Base-by-base conservation (phyloP, 2,888 invertebrate genomes). In the Apantesis nais region DNA sequence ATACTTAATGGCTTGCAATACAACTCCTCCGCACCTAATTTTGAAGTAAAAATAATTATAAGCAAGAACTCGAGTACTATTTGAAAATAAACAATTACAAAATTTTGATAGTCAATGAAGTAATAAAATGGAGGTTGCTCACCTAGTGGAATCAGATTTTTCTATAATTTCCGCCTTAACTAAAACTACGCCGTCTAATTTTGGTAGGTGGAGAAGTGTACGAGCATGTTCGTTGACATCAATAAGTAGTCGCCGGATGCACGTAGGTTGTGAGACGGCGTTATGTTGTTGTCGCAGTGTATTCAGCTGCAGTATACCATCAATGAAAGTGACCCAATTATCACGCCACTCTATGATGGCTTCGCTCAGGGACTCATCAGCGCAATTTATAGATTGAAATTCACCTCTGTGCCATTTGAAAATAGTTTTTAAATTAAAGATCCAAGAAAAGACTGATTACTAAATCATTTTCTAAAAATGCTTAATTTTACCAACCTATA, bases 311-410 rank as follows among this genome's bases (percentile, higher is more conserved):
- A 98, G 90, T 95, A 98, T 96, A 0, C 97, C 96, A 88, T 98
- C 98, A 82, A 98, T 93, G 83, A 98, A 97, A 7, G 97, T 96
- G 0, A 97, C 96, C 98, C 98, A 98, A 87, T 97, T 97, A 71
- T 96, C 96, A 19, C 94, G 92, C 97, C 97, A 98, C 60, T 88
- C 83, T 0, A 96, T 74, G 41, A 80, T 70, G 2, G 92, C 95
- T 41, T 83, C 81, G 0, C 82, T 87, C 19, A 89, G 66, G 2
- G 79, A 70, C 9, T 73, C 41, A 63, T 85, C 83, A 0, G 78
- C 72, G 7, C 70, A 77, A 14, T 76, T 66, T 19, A 90, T 86
- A 55, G 82, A 83, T 1, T 83, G 78, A 74, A 90, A 90, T 39
- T 83, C 78, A 7, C 80, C 86, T 41, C 89, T 90, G 78, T n/a